Base-by-base conservation (phyloP, 2,113 vertebrate species). In the Lucifuga dentata region DNA sequence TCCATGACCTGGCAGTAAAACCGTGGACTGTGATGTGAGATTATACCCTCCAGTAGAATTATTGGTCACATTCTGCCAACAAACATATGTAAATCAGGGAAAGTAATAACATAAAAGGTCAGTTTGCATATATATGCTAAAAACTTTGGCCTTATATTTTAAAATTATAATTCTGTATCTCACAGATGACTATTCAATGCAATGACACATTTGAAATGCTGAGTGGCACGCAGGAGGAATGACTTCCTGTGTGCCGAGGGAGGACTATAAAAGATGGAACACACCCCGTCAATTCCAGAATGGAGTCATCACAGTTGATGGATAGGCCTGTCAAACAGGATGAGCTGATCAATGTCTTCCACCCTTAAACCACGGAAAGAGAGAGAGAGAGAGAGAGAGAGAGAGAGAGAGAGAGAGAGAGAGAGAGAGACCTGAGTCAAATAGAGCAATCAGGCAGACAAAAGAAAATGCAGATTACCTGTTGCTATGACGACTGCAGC, bases 401-500 rank as follows among this genome's bases (percentile, higher is more conserved):
- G 26, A 83, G 65, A 72, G 81, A 71, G 29, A 89, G 79, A 64
- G 66, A 80, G 26, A 45, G 59, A 35, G 8, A 52, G 17, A 29
- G 24, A 67, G 57, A 46, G 65, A 67, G 52, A 46, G 49, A 56
- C 82, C 73, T 62, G 85, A 77, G 81, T 83, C 80, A 76, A 89
- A 85, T 57, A 68, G 46, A 80, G 90, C 83, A 89, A 92, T 90
- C 84, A 48, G 40, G 19, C 74, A 85, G 86, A 93, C 92, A 92
- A 92, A 92, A 89, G 91, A 73, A 68, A 86, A 85, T 85, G 89
- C 84, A 89, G 86, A 91, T 91, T 86, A 91, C 90, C 87, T 51
- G 64, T 92, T 90, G 92, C 93, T 93, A 90, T 92, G 93, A 85
- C 80, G 84, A 95, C 95, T 92, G 93, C 93, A 95, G 94, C 94